Percentiles rank a stretch among this genome's conserved stretches.
Conservation (phyloP, 2,888 invertebrate species). For the Adineta ricciae region DNA sequence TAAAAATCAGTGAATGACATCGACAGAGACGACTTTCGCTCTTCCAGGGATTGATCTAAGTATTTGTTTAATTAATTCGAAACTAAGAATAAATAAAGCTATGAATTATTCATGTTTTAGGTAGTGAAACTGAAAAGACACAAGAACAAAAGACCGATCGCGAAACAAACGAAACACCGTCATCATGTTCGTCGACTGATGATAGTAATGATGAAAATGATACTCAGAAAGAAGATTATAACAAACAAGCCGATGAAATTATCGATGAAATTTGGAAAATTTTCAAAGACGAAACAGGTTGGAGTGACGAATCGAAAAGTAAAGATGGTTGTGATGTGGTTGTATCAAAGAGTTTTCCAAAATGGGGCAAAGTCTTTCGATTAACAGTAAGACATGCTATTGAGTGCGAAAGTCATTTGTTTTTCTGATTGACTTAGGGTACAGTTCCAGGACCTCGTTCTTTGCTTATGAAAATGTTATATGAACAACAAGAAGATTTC, state of each 20-base stretch:
- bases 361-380: slow-evolving; percentile 25
- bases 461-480: neutral
- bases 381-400: slow-evolving; percentile 18
- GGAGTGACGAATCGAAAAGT: slow-evolving; percentile 17
- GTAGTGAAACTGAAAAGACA: neutral
- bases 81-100: neutral
- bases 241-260: neutral
- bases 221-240: neutral
- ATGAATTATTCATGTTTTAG: neutral
- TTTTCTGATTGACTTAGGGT: neutral
- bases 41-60: neutral
- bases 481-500: neutral
- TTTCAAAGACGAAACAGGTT: neutral
- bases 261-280: slow-evolving; percentile 8
- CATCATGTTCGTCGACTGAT: neutral
- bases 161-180: neutral
- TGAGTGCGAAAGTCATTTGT: neutral
- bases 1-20: neutral
- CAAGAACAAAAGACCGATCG: neutral
- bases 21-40: neutral
- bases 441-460: neutral
- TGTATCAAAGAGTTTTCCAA: slow-evolving; percentile 22
- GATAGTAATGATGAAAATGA: neutral
- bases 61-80: neutral
- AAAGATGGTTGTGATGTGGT: neutral